Evolutionary conservation across 2,888 invertebrate species (phyloP), one percentile per base, ranked within the genome.

Genomic region (Eledone cirrhosa): DNA sequence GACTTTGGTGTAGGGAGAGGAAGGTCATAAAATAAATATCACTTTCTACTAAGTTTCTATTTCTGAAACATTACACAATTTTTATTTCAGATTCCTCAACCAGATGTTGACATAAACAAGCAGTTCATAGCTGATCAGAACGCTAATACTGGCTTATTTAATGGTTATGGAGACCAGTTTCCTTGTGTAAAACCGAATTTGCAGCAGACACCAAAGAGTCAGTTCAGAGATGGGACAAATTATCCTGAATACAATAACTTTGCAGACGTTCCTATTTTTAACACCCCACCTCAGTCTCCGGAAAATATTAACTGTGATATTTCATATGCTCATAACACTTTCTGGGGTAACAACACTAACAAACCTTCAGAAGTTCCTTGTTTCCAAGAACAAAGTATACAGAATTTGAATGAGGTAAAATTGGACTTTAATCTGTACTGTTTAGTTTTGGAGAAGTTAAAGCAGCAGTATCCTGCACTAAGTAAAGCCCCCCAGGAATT

Each of bases 401-500:
- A 41, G 11, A 33, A 72, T 69, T 29, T 24, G 33, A 69, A 69
- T 72, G 72, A 72, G 31, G 41, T 72, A 4, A 72, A 72, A 22
- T 31, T 72, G 22, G 72, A 72, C 3, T 16, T 31, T 41, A 33
- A 33, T 72, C 72, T 72, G 13, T 72, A 72, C 33, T 33, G 72
- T 33, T 16, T 72, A 14, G 72, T 72, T 72, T 33, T 72, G 31
- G 72, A 72, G 31, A 72, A 72, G 11, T 41, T 72, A 14, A 31
- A n/a, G n/a, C 72, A 33, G 2, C 33, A 27, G n/a, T 72, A 72
- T 41, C 72, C 72, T 31, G 33, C n/a, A 31, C 41, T 72, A 22
- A 14, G 11, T 22, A 72, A 72, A n/a, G 41, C 27, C n/a, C 72
- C 72, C n/a, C 72, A 72, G n/a, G 72, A 72, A 72, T 72, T 72